Evolutionary conservation across 2,888 invertebrate genomes (phyloP).

Genomic region (Drosophila tanythrix): DNA sequence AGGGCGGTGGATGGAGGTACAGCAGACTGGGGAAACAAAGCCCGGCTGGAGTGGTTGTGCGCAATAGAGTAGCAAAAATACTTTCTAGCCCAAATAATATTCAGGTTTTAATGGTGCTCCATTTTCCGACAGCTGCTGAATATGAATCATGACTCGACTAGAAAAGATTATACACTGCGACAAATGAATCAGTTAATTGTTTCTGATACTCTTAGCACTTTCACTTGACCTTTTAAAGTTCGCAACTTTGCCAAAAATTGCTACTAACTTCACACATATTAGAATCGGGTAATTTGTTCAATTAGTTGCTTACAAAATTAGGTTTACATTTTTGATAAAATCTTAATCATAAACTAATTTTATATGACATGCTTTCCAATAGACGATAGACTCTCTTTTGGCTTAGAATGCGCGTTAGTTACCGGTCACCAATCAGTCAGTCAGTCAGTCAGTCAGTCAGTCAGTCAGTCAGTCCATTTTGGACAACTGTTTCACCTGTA

Average conservation of each 20-base stretch:
- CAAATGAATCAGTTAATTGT: neutral
- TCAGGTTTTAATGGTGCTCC: neutral
- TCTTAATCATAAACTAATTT: neutral
- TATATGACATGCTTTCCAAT: neutral
- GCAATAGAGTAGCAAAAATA: neutral
- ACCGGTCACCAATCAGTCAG: neutral
- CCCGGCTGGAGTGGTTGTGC: neutral
- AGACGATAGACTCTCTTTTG: neutral
- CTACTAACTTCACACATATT: neutral
- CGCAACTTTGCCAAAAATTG: neutral
- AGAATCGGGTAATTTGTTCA: neutral
- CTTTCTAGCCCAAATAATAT: neutral
- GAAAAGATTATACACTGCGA: neutral
- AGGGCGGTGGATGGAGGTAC: too few relatives aligned
- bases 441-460: too few relatives aligned
- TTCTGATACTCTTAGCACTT: neutral
- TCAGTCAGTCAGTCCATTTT: neutral
- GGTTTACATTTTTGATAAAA: too few relatives aligned
- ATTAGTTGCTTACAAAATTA: too few relatives aligned
- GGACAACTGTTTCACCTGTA: neutral
- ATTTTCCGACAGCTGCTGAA: neutral
- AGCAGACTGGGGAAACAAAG: neutral
- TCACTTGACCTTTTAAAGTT: neutral
- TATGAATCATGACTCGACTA: neutral
- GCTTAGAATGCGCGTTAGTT: neutral